These are phyloP conservation scores for Erebia palarica DNA, from an alignment of 2,888 invertebrate genomes.

Conservation along the genomic window DNA sequence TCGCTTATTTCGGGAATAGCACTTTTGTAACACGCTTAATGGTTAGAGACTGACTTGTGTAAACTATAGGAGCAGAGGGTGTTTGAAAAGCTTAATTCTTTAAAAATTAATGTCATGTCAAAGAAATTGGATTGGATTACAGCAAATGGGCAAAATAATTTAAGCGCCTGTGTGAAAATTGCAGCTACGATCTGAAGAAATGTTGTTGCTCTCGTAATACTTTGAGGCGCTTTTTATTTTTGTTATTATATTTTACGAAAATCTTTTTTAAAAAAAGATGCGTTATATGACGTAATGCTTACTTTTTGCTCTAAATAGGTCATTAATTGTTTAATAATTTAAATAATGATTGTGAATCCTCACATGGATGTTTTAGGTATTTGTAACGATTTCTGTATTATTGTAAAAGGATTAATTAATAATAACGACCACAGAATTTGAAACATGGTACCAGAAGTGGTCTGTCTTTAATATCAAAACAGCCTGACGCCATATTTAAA, in stretches of 20 bases:
- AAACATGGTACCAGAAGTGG: no score
- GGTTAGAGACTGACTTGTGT: conserved; percentile 52
- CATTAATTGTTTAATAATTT: conserved; percentile 65
- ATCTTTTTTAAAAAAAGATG: no score
- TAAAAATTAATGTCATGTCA: background rate
- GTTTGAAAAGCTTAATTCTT: background rate
- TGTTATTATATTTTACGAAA: no score
- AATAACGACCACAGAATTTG: conserved; percentile 39
- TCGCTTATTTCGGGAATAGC: conserved; percentile 19
- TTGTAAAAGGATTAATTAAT: conserved; percentile 53
- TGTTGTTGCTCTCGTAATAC: background rate
- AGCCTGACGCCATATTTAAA: no score
- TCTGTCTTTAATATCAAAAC: no score
- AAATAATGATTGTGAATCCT: conserved; percentile 64
- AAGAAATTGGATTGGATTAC: background rate
- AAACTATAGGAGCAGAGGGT: background rate
- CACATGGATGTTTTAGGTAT: conserved; percentile 59
- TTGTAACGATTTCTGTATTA: conserved; percentile 65
- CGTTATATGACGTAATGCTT: background rate
- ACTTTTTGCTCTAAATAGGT: background rate
- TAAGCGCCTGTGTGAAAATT: background rate
- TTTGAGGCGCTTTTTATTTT: background rate
- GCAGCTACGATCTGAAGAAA: background rate
- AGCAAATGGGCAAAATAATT: background rate
- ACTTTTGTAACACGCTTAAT: conserved; percentile 32